Percentiles rank a stretch among this genome's conserved stretches.
Conservation (phyloP, 2,888 invertebrate genomes). For the Drosophila barbarae region DNA sequence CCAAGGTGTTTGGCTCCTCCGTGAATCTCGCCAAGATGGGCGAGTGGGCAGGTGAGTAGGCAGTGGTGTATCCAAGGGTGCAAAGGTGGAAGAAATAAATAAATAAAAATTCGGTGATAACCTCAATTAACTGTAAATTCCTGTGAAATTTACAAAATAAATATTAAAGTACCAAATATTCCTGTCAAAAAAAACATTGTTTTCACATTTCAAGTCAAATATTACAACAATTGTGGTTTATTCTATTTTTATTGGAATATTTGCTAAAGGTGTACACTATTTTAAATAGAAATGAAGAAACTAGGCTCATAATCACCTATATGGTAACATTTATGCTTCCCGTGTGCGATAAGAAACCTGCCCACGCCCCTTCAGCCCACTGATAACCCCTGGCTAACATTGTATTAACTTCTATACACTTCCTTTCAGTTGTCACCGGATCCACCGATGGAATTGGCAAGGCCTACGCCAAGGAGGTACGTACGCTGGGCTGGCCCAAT, state of each 20-base stretch:
- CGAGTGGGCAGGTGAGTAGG: slow-evolving; percentile 89
- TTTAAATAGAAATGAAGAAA: not conserved
- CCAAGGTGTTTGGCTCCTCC: slow-evolving; percentile 81
- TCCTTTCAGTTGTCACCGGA: slow-evolving; percentile 88
- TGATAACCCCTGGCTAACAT: slow-evolving; percentile 22
- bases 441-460: slow-evolving; percentile 95
- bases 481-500: slow-evolving; percentile 43
- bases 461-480: slow-evolving; percentile 88
- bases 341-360: slow-evolving; percentile 25
- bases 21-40: slow-evolving; percentile 86
- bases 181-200: not conserved
- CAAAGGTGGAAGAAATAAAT: not conserved
- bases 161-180: not conserved
- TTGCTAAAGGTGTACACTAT: not conserved
- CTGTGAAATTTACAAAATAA: not conserved
- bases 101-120: not conserved
- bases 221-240: not conserved
- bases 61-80: not conserved
- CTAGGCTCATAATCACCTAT: slow-evolving; percentile 1
- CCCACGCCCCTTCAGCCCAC: not conserved
- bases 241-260: too few species aligned
- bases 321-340: not conserved
- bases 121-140: not conserved
- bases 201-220: not conserved
- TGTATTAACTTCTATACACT: slow-evolving; percentile 16